A percentile compares a stretch with the other conserved stretches of the same genome.
phyloP scores from a whole-genome alignment of 2,113 vertebrate species.

The Arizona elegans region DNA sequence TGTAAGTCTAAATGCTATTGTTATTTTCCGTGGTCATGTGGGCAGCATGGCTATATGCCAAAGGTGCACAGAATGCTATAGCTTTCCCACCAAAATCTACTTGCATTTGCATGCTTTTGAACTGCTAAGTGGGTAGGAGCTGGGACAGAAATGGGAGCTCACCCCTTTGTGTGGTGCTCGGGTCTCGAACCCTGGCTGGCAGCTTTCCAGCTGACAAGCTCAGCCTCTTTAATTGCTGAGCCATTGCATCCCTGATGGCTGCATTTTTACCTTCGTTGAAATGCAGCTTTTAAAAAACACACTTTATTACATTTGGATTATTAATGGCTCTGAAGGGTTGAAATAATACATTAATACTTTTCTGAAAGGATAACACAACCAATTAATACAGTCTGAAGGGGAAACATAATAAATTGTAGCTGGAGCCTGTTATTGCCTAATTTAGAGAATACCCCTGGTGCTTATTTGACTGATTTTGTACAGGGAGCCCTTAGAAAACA shows the following conservation, averaged over 20 bases:
- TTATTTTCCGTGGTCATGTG: not conserved
- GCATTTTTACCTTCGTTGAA: not conserved
- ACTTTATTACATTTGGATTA: not conserved
- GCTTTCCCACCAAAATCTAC: not conserved
- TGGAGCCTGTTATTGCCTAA: not conserved
- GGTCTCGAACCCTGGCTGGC: not conserved
- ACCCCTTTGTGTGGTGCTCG: not conserved
- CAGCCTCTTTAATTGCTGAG: not conserved
- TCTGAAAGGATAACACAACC: not conserved
- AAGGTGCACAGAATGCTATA: not conserved
- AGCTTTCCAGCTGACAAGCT: not conserved
- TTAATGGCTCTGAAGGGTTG: not conserved
- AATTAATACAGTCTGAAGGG: not conserved
- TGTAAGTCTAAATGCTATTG: too few relatives aligned
- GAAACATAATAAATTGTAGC: not conserved
- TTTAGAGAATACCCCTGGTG: not conserved
- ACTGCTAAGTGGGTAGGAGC: not conserved
- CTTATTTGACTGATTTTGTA: not conserved
- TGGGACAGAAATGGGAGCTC: not conserved
- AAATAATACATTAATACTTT: not conserved
- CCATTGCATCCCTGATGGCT: not conserved
- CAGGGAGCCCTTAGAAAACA: not conserved
- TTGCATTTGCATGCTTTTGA: not conserved
- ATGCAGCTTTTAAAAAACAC: not conserved
- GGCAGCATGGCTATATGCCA: not conserved